phyloP scores from a whole-genome alignment of 1,140 invertebrate species.

The Drosophila takahashii region DNA sequence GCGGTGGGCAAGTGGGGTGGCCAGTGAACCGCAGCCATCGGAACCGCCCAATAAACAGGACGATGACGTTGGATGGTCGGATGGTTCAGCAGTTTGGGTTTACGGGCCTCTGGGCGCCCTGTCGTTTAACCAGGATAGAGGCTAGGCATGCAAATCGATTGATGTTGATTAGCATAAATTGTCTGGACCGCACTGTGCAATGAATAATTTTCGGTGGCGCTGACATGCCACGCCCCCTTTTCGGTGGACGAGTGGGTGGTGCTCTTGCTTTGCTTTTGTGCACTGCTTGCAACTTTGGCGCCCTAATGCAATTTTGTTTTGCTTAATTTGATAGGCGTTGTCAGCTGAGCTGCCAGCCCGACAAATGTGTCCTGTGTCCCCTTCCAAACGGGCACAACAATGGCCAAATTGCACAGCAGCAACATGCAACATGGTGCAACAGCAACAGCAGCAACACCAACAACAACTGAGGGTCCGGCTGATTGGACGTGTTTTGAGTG shows the following conservation, averaged over 20 bases:
- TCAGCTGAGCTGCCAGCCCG: conserved; percentile 70
- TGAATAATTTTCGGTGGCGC: conserved; percentile 76
- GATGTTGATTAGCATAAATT: conserved; percentile 84
- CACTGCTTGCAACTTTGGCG: conserved; percentile 55
- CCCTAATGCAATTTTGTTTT: conserved; percentile 83
- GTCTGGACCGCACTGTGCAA: conserved; percentile 83
- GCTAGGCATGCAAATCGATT: conserved; percentile 80
- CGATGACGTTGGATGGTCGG: not conserved
- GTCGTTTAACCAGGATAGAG: conserved; percentile 55
- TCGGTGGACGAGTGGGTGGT: not conserved
- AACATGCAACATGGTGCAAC: conserved; percentile 7
- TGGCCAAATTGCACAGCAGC: not conserved
- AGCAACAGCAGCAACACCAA: conserved; percentile 8
- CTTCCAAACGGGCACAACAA: conserved; percentile 38
- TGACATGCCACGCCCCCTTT: conserved; percentile 48
- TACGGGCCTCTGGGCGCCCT: not conserved
- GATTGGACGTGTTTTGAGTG: conserved; percentile 43
- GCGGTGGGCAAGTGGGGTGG: conserved; percentile 19
- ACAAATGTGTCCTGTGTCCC: conserved; percentile 33
- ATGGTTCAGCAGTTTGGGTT: not conserved
- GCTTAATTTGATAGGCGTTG: conserved; percentile 82
- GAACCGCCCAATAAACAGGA: conserved; percentile 76
- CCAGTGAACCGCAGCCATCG: conserved; percentile 59
- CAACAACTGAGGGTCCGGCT: conserved; percentile 22
- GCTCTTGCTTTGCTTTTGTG: conserved; percentile 16